Evolutionary conservation across 2,113 vertebrate species (phyloP).

Genomic region (Bubo blakistoni): DNA sequence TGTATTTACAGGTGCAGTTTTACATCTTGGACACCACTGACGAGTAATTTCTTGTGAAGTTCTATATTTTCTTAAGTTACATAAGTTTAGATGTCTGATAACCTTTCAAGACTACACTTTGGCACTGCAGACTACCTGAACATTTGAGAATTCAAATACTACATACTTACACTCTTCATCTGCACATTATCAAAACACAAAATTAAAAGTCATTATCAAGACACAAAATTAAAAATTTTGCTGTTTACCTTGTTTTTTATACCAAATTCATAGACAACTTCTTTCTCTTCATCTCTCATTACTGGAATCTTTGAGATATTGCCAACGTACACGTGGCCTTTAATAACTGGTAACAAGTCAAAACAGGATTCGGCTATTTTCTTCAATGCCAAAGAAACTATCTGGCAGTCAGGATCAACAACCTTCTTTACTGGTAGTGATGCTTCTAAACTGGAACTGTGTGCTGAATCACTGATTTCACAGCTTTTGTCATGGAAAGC

Average conservation of each 20-base stretch:
- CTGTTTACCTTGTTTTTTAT: conserved; percentile 76
- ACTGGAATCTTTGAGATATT: conserved; percentile 83
- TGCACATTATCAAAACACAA: not conserved
- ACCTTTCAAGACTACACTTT: not conserved
- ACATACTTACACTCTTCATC: not conserved
- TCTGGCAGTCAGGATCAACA: conserved; percentile 9
- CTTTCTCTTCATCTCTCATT: conserved; percentile 88
- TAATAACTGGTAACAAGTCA: conserved; percentile 88
- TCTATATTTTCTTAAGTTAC: not conserved
- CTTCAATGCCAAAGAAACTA: conserved; percentile 67
- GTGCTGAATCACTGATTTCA: not conserved
- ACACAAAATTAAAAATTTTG: not conserved
- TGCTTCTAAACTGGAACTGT: not conserved
- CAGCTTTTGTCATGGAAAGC: not conserved
- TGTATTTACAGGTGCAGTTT: not conserved
- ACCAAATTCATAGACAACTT: conserved; percentile 84
- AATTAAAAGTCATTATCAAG: not conserved
- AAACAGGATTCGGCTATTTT: conserved; percentile 81
- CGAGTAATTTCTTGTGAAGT: not conserved
- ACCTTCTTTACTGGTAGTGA: not conserved
- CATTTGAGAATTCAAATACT: not conserved
- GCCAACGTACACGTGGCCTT: conserved; percentile 80
- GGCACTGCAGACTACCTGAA: not conserved
- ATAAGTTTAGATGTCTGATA: not conserved
- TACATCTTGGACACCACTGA: not conserved